A percentile compares a stretch with the other conserved stretches of the same genome.
Evolutionary conservation across 1,140 invertebrate genomes (phyloP).

Genomic region (Neodiprion fabricii): DNA sequence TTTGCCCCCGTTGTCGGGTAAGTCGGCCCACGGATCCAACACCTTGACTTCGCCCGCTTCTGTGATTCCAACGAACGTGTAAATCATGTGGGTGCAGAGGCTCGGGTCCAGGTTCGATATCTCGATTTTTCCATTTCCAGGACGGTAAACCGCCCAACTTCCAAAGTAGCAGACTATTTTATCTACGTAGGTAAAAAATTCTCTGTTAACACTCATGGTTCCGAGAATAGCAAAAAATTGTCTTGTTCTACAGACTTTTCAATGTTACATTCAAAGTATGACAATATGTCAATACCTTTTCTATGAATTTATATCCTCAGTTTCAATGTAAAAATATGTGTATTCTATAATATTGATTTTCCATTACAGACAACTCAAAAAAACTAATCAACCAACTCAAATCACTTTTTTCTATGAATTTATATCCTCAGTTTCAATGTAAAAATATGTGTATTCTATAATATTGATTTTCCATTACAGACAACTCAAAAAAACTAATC

Average conservation of each 20-base stretch:
- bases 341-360: no score
- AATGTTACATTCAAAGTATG: no score
- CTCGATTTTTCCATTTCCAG: constrained; percentile 68
- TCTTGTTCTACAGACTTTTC: not conserved
- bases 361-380: no score
- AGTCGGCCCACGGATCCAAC: constrained; percentile 71
- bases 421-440: no score
- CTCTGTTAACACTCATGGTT: not conserved
- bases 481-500: no score
- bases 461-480: no score
- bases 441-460: no score
- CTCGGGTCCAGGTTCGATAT: constrained; percentile 71
- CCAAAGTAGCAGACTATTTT: constrained; percentile 74
- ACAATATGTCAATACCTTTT: no score
- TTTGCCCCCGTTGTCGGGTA: constrained; percentile 61
- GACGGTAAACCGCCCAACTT: constrained; percentile 76
- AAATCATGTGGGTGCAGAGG: constrained; percentile 78
- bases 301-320: no score
- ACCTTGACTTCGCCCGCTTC: constrained; percentile 58
- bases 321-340: no score
- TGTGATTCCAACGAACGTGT: constrained; percentile 72
- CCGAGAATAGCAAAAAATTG: not conserved
- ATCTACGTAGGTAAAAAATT: constrained; percentile 47
- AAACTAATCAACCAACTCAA: no score
- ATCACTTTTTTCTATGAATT: no score